Base-by-base conservation (phyloP, 1,140 invertebrate species). In the Oryzaephilus surinamensis region DNA sequence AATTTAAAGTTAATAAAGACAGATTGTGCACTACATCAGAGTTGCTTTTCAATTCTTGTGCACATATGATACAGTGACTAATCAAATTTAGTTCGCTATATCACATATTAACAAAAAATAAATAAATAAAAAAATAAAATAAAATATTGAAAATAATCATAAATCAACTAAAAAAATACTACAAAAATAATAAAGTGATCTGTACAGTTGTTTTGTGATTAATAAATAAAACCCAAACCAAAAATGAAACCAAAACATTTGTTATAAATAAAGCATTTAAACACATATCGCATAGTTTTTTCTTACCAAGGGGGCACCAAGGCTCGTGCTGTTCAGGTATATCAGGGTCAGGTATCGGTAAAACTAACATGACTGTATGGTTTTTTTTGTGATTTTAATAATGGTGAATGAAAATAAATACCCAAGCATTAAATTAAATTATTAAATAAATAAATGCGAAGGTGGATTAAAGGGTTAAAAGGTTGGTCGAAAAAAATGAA, bases 291-390 rank as follows among this genome's bases (percentile, higher is more conserved):
- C 11, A 11, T 11, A 24, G 11, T n/a, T 24, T 24, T 24, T 38
- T 45, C 75, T 80, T 78, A 79, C 77, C 77, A 65, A 79, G 71
- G 60, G 81, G 81, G 72, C 84, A 86, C 76, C 80, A 84, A 69
- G 79, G 78, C 69, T 86, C 82, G 72, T 85, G 83, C 74, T 86
- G 78, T 71, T 84, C 80, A 59, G 82, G 81, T 69, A 81, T 80
- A 66, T 79, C 75, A 65, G 81, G 80, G 66, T 84, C 77, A 64
- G 81, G 80, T 70, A 84, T 73, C 59, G 81, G 81, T 72, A 82
- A 76, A 62, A 82, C 79, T 77, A 77, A 68, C 60, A 70, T 70
- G 60, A 76, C 74, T 75, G 4, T 17, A 12, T n/a, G n/a, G 16
- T 7, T 10, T 32, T 15, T 18, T 32, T 32, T 2, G 10, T 2